phyloP scores from a whole-genome alignment of 2,113 vertebrate genomes.

The Rattus norvegicus region DNA sequence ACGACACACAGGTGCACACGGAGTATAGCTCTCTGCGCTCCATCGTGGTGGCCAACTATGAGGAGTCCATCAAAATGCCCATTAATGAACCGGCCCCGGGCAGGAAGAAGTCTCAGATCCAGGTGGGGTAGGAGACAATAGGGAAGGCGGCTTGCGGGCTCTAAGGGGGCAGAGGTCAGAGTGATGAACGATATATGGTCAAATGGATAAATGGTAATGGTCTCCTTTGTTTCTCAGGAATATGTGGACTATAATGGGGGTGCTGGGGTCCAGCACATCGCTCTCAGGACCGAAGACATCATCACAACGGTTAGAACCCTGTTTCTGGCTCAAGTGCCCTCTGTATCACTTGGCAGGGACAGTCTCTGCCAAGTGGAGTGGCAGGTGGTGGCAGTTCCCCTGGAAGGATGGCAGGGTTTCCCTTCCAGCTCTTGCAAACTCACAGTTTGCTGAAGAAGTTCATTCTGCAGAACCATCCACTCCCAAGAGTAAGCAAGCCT shows the following conservation, averaged over 20 bases:
- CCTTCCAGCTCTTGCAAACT: neutral
- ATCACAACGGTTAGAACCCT: constrained; percentile 87
- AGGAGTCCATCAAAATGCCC: constrained; percentile 98
- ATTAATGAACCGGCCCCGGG: constrained; percentile 95
- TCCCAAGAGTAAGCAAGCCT: neutral
- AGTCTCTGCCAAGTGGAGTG: neutral
- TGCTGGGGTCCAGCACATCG: constrained; percentile 96
- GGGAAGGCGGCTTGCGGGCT: neutral
- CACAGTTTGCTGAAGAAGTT: too few relatives aligned
- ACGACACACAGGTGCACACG: constrained; percentile 96
- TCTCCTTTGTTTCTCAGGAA: constrained; percentile 86
- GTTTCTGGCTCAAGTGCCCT: neutral
- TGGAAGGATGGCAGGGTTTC: neutral
- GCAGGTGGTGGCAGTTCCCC: neutral
- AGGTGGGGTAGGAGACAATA: constrained; percentile 83
- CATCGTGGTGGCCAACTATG: constrained; percentile 95
- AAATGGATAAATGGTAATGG: neutral
- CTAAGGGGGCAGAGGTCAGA: neutral
- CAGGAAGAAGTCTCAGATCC: constrained; percentile 96
- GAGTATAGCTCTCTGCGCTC: constrained; percentile 96
- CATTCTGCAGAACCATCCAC: neutral
- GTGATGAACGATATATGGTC: too few relatives aligned
- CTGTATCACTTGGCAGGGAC: neutral
- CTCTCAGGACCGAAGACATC: constrained; percentile 95
- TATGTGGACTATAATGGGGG: constrained; percentile 97